Conservation (phyloP, 2,797 vertebrate species). For the Macroramphosus scolopax region DNA sequence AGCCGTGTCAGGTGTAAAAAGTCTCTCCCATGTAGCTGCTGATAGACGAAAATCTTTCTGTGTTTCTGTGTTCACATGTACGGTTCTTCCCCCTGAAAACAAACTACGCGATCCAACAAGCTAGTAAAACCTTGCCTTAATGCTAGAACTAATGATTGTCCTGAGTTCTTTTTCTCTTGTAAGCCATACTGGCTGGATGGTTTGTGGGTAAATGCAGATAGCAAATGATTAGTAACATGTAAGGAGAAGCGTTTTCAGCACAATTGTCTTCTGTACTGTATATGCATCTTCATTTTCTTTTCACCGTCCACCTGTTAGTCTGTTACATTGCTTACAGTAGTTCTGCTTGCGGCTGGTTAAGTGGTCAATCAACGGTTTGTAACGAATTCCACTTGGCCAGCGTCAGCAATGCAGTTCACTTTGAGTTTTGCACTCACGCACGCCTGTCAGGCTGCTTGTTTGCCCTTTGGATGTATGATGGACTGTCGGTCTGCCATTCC, state of each 20-base stretch:
- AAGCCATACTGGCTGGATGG: conserved; percentile 76
- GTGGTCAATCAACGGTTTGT: not conserved
- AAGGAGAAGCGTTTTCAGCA: no score
- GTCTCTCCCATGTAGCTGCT: conserved; percentile 57
- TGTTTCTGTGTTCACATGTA: conserved; percentile 25
- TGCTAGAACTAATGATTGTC: conserved; percentile 65
- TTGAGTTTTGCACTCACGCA: conserved; percentile 6
- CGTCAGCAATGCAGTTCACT: conserved; percentile 4
- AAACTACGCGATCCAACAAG: conserved; percentile 39
- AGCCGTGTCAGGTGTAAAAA: conserved; percentile 19
- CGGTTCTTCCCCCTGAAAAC: conserved; percentile 36
- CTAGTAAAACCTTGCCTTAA: conserved; percentile 79
- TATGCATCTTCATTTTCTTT: conserved; percentile 23
- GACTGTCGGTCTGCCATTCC: conserved; percentile 20
- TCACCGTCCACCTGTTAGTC: conserved; percentile 20
- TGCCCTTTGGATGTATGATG: conserved; percentile 2
- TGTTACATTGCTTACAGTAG: conserved; percentile 23
- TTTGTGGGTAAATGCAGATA: conserved; percentile 44
- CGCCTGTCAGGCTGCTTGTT: conserved; percentile 6
- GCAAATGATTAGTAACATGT: conserved; percentile 24
- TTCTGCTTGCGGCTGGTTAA: no score
- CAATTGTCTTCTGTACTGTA: conserved; percentile 27
- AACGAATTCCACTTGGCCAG: conserved; percentile 7
- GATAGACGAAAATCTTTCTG: conserved; percentile 29
- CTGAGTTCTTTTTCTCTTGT: conserved; percentile 51